Evolutionary conservation across 2,797 vertebrate genomes (phyloP), one percentile per base, ranked within the genome.

Genomic region (Catharus ustulatus): DNA sequence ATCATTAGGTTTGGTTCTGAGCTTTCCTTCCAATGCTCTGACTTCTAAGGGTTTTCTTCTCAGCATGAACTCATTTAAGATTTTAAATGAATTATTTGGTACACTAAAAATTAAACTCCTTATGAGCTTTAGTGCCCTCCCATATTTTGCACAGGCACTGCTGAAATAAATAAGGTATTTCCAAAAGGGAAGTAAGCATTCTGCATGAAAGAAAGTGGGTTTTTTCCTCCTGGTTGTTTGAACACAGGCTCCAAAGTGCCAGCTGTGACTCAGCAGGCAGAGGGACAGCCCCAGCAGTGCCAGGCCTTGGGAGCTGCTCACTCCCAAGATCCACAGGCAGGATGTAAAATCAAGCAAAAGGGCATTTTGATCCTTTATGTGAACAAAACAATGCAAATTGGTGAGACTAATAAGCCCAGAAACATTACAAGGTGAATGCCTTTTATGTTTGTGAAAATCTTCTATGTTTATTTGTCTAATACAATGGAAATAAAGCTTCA

Each of bases 311-410:
- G 54, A 83, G 61, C 49, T 93, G 69, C 75, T 89, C 68, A 6
- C 32, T 74, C 42, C 68, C 57, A 46, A 79, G 58, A 85, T 49
- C 51, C 13, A 82, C 46, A 40, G 15, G 34, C 79, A 81, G 90
- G 45, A 79, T 85, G 79, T 52, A 80, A 94, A 92, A 93, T 87
- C 82, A 85, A 76, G 38, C 89, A 96, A 96, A 95, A 89, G 92
- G 92, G 90, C 75, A 81, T 95, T 97, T 91, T 96, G 95, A 95
- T 97, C 96, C 94, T 97, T 95, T 94, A 84, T 96, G 87, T 71
- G 96, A 94, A 91, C 93, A 93, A 93, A 95, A 97, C 96, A 97
- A 96, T 94, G 90, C 95, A 76, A 91, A 87, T 96, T 90, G 86
- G 90, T 89, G 94, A 97, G 94, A 95, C 85, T 90, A 88, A 78